phyloP scores from a whole-genome alignment of 1,140 invertebrate species.

The Diachasma alloeum region DNA sequence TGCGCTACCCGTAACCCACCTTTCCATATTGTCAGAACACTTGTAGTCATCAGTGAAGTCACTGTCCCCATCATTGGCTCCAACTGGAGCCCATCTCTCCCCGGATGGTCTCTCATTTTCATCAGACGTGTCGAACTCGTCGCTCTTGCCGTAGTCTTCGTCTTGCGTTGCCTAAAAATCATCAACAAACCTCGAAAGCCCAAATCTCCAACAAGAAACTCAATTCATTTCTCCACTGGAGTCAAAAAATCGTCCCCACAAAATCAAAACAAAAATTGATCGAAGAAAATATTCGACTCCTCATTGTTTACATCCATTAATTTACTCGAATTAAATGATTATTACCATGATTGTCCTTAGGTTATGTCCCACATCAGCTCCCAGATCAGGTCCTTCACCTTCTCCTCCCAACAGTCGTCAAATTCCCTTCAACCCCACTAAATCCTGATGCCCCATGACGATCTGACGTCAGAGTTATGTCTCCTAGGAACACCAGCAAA shows the following conservation, averaged over 20 bases:
- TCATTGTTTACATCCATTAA: too few species aligned
- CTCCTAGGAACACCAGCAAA: neutral
- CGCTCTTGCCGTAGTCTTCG: slow-evolving; percentile 26
- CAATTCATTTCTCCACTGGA: too few species aligned
- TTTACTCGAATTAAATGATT: too few species aligned
- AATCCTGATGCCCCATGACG: neutral
- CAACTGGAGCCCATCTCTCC: slow-evolving; percentile 73
- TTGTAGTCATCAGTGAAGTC: slow-evolving; percentile 59
- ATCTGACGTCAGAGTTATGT: neutral
- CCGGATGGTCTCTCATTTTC: slow-evolving; percentile 60
- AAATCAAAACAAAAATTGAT: too few species aligned
- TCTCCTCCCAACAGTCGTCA: neutral
- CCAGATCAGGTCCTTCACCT: too few species aligned
- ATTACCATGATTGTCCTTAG: too few species aligned
- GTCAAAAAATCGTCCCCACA: too few species aligned
- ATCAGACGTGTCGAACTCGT: slow-evolving; percentile 53
- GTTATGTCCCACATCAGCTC: too few species aligned
- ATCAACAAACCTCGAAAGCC: too few species aligned
- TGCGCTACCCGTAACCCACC: slow-evolving; percentile 28
- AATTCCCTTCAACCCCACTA: neutral
- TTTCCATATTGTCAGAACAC: slow-evolving; percentile 47
- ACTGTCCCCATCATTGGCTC: slow-evolving; percentile 67
- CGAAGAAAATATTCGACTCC: too few species aligned
- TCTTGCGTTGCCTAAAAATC: neutral
- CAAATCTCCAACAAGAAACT: too few species aligned